Evolutionary conservation across 2,888 invertebrate genomes (phyloP), one percentile per base, ranked within the genome.

Genomic region (Leuctra nigra): DNA sequence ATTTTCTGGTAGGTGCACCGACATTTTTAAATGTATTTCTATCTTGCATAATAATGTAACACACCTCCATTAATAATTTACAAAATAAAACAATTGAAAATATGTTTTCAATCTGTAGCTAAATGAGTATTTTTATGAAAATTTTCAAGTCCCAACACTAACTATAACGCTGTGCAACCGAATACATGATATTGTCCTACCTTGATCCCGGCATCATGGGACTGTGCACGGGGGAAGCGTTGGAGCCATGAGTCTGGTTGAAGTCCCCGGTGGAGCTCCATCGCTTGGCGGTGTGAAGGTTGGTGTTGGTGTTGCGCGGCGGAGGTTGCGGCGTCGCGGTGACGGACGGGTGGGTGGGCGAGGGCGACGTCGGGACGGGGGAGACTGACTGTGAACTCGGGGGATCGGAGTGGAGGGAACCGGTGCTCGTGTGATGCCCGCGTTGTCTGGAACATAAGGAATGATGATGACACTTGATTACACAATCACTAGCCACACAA

Each of bases 201-300:
- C 78, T 73, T 62, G 73, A 70, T 59, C 73, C 69, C 65, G 70
- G 44, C 2, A 55, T 55, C 55, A 58, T 41, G 41, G 41, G 41
- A 20, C 41, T 41, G 41, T 41, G 41, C 14, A 18, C 11, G 4
- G 41, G 2, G 3, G 41, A 11, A 29, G 29, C 6, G 7, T 6
- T 11, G 29, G 6, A 11, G 11, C 29, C 11, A 11, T 29, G 29
- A 29, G 6, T 7, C 65, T 80, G 74, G 67, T 83, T 83, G 75
- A 90, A 91, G 75, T 91, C 91, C 3, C 88, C 87, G 0, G 89
- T 89, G 18, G 88, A 88, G 68, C 82, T 88, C 90, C 90, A 90
- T 56, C 88, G 74, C 73, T 88, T 89, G 57, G 76, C 75, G 58
- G 73, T 69, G 63, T 81, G 78, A 62, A 83, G 77, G 68, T 75